phyloP scores from a whole-genome alignment of 2,888 invertebrate genomes.

The Drosophila meridionalis region DNA sequence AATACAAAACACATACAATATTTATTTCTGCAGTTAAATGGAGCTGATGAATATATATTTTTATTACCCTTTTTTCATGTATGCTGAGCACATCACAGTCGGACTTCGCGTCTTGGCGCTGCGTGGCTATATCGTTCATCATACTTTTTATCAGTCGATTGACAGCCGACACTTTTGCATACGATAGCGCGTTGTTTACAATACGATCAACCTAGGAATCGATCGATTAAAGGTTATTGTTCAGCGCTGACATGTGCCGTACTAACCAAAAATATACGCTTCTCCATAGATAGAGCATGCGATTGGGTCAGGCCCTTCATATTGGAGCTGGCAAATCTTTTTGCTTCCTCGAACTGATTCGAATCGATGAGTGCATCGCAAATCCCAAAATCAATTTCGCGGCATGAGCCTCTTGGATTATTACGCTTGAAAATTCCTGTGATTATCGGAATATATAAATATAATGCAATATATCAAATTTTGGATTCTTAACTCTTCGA shows the following conservation, averaged over 20 bases:
- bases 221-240: neutral
- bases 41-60: neutral
- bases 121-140: constrained; percentile 37
- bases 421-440: constrained; percentile 34
- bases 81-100: constrained; percentile 82
- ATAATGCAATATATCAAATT: neutral
- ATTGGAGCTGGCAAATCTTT: constrained; percentile 67
- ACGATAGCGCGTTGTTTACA: constrained; percentile 71
- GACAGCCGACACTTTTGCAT: constrained; percentile 62
- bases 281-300: constrained; percentile 62
- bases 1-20: neutral
- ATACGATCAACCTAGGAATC: constrained; percentile 71
- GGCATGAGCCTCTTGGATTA: neutral
- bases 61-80: constrained; percentile 71
- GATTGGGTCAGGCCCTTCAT: constrained; percentile 51
- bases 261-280: constrained; percentile 58
- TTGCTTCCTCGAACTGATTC: constrained; percentile 79
- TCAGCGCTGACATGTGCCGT: neutral
- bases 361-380: constrained; percentile 78
- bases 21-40: neutral
- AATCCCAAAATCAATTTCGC: constrained; percentile 73
- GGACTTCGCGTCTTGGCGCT: constrained; percentile 54
- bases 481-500: constrained; percentile 68
- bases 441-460: neutral
- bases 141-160: constrained; percentile 62